Conservation (phyloP, 2,888 invertebrate species). For the Meghimatium bilineatum region DNA sequence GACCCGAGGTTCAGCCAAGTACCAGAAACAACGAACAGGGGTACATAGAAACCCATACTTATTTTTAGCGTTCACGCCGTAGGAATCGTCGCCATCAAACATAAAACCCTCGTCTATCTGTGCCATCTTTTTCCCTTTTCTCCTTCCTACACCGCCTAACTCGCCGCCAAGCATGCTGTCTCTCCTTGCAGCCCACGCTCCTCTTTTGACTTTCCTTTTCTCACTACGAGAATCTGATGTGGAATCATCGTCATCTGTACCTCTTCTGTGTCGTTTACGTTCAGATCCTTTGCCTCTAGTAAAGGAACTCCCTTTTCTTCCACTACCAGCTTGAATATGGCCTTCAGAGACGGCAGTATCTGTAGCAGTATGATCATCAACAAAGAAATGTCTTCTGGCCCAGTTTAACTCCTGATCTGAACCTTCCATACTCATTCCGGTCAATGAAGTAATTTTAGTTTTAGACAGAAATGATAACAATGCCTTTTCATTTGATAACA, state of each 20-base stretch:
- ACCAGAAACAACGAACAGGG: conserved; percentile 25
- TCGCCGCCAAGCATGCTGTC: not conserved
- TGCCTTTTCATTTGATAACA: not conserved
- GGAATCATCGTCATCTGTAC: not conserved
- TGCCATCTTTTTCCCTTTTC: not conserved
- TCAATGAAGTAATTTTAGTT: not conserved
- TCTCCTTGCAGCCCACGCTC: not conserved
- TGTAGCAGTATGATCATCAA: not conserved
- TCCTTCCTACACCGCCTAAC: not conserved
- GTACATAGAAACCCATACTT: not conserved
- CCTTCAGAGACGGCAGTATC: not conserved
- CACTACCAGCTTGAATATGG: not conserved
- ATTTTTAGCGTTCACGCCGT: not conserved
- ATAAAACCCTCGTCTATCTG: not conserved
- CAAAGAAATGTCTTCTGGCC: not conserved
- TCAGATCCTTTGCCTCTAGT: not conserved
- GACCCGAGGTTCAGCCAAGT: conserved; percentile 18
- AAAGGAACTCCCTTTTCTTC: not conserved
- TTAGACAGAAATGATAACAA: not conserved
- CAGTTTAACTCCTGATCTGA: not conserved
- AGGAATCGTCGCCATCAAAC: not conserved
- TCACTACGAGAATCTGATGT: not conserved
- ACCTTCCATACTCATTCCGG: no score
- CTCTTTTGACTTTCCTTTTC: not conserved
- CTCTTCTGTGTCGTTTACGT: not conserved